Evolutionary conservation across 2,113 vertebrate species (phyloP).

Genomic region (Polyodon spathula): DNA sequence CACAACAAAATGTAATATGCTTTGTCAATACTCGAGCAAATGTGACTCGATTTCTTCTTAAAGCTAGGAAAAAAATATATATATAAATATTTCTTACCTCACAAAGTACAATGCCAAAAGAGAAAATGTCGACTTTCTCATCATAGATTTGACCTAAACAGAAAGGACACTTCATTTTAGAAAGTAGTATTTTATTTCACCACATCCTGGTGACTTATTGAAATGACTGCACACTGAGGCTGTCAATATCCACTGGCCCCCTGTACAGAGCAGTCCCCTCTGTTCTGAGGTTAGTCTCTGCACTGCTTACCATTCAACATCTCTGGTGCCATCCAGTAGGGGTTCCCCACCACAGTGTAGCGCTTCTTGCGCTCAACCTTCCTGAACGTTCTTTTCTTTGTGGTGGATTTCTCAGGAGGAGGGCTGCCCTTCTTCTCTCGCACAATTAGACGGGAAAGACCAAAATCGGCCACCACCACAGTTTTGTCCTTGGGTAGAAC

Average conservation of each 20-base stretch:
- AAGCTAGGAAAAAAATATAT: neutral
- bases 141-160: slow-evolving; percentile 87
- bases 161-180: slow-evolving; percentile 13
- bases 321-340: slow-evolving; percentile 97
- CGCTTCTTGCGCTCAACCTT: slow-evolving; percentile 85
- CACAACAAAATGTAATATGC: too few species aligned
- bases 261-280: too few species aligned
- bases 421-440: slow-evolving; percentile 79
- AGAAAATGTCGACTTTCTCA: slow-evolving; percentile 94
- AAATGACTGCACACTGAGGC: too few species aligned
- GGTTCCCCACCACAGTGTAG: slow-evolving; percentile 93
- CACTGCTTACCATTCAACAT: slow-evolving; percentile 83
- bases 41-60: slow-evolving; percentile 1
- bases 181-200: too few species aligned
- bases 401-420: slow-evolving; percentile 63
- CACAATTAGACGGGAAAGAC: slow-evolving; percentile 79
- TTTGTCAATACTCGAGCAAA: neutral
- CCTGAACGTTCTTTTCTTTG: slow-evolving; percentile 76
- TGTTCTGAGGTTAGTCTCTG: neutral
- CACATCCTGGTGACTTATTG: too few species aligned
- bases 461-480: slow-evolving; percentile 90
- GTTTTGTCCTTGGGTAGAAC: slow-evolving; percentile 73
- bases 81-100: too few species aligned
- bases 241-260: too few species aligned
- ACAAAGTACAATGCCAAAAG: slow-evolving; percentile 90